These are phyloP conservation scores for Thelaira solivaga DNA, from an alignment of 2,888 invertebrate genomes.

Conservation along the genomic window DNA sequence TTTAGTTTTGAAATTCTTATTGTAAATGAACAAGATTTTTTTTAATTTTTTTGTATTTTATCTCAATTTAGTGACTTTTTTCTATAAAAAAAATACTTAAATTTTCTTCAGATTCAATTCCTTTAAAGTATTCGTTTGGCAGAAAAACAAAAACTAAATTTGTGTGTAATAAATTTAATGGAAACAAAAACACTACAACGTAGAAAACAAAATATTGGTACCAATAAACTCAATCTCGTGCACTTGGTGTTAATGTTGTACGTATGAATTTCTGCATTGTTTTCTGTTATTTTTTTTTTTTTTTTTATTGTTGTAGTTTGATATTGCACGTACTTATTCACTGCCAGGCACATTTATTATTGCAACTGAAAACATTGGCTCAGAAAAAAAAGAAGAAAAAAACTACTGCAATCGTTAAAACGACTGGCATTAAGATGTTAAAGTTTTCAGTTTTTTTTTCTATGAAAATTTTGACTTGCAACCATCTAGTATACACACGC, in stretches of 20 bases:
- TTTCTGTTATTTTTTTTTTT: neutral
- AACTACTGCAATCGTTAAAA: conserved; percentile 17
- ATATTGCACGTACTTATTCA: conserved; percentile 56
- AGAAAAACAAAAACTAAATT: neutral
- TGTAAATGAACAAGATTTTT: too few relatives aligned
- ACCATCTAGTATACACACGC: conserved; percentile 40
- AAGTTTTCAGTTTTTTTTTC: conserved; percentile 6
- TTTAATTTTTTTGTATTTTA: too few relatives aligned
- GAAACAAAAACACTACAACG: conserved; percentile 14
- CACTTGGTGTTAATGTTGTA: conserved; percentile 41
- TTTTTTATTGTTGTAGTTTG: neutral
- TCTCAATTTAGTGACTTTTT: too few relatives aligned
- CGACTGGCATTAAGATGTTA: conserved; percentile 22
- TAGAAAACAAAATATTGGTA: conserved; percentile 40
- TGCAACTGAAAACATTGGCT: conserved; percentile 2
- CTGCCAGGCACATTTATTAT: conserved; percentile 35
- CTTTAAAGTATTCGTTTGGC: neutral
- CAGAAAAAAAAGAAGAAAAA: neutral
- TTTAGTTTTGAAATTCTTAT: too few relatives aligned
- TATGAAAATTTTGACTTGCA: neutral
- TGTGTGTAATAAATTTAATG: neutral
- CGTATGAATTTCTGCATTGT: neutral
- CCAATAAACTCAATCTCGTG: conserved; percentile 46
- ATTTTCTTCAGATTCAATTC: neutral
- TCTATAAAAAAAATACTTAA: too few relatives aligned